Evolutionary conservation across 2,797 vertebrate genomes (phyloP).

Genomic region (Tokudaia muenninki): DNA sequence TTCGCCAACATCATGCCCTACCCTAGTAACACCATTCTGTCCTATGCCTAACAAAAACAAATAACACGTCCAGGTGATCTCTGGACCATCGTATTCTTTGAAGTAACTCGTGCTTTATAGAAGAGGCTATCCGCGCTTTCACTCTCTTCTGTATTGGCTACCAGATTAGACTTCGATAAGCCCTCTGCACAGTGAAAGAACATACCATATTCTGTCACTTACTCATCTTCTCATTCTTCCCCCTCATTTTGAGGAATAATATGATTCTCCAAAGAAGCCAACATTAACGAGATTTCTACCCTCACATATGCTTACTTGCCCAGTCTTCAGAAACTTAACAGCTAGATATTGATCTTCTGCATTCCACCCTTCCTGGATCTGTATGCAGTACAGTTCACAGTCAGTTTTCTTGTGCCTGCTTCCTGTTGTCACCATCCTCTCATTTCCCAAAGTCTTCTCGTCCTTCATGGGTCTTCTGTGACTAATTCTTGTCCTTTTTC

Average conservation of each 20-base stretch:
- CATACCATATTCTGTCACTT: neutral
- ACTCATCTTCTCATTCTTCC: conserved; percentile 7
- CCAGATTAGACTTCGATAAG: neutral
- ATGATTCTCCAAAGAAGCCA: conserved; percentile 51
- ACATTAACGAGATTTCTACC: conserved; percentile 16
- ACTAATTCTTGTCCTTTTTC: neutral
- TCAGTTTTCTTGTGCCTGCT: neutral
- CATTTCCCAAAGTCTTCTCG: neutral
- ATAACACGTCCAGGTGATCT: neutral
- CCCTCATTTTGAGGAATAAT: conserved; percentile 6
- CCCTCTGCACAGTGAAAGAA: neutral
- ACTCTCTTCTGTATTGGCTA: neutral
- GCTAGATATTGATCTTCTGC: neutral
- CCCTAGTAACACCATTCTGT: neutral
- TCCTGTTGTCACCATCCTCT: neutral
- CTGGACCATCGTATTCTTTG: neutral
- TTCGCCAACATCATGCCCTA: neutral
- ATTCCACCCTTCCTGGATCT: neutral
- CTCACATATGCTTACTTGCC: neutral
- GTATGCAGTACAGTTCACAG: neutral
- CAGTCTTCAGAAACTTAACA: neutral
- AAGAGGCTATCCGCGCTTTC: neutral
- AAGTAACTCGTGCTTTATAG: neutral
- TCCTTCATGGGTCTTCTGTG: neutral
- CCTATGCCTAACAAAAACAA: conserved; percentile 23